These are phyloP conservation scores for Ascaphus truei DNA, from an alignment of 2,113 vertebrate species.

Conservation along the genomic window DNA sequence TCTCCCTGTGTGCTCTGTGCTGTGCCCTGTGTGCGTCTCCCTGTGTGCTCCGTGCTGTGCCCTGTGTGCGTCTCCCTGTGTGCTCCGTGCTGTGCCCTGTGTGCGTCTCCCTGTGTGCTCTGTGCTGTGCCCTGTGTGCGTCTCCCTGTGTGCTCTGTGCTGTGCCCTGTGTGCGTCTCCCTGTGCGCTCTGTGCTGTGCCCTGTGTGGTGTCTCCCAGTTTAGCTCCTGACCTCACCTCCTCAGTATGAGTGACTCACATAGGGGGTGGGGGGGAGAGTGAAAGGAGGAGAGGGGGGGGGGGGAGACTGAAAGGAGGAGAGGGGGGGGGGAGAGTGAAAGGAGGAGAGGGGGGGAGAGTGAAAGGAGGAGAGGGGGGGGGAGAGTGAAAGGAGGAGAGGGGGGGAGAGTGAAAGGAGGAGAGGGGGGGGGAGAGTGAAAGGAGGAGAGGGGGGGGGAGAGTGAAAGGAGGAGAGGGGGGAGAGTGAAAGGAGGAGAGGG, in stretches of 20 bases:
- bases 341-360: too few relatives aligned
- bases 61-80: background rate
- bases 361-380: background rate
- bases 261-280: background rate
- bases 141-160: too few relatives aligned
- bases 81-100: background rate
- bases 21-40: too few relatives aligned
- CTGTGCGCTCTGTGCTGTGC: background rate
- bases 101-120: too few relatives aligned
- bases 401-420: background rate
- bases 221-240: conserved; percentile 9
- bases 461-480: background rate
- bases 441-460: too few relatives aligned
- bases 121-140: too few relatives aligned
- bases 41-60: too few relatives aligned
- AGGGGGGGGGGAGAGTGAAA: background rate
- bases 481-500: background rate
- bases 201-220: background rate
- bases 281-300: background rate
- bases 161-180: background rate
- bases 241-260: conserved; percentile 4
- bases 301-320: background rate
- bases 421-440: background rate
- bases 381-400: background rate
- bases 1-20: too few relatives aligned